phyloP scores from a whole-genome alignment of 2,113 vertebrate genomes.

The Jacana jacana region DNA sequence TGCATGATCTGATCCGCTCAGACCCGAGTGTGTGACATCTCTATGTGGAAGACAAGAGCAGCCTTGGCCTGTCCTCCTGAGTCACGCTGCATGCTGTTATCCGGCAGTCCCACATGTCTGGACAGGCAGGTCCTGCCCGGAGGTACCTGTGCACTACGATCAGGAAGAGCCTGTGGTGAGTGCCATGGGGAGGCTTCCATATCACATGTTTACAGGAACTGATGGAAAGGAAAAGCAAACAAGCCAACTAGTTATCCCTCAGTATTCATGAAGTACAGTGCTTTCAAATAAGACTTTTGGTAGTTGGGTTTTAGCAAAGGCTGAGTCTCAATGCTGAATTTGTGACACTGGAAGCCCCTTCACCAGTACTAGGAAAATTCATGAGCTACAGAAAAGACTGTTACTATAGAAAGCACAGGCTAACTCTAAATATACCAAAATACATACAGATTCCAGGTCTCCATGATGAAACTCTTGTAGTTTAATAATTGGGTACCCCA shows the following conservation, averaged over 20 bases:
- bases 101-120: accelerated
- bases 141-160: accelerated
- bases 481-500: neutral
- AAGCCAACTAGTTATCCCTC: neutral
- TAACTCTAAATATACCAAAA: neutral
- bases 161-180: accelerated
- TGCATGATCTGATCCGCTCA: neutral
- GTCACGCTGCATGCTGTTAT: neutral
- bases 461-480: neutral
- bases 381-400: neutral
- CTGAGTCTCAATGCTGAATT: neutral
- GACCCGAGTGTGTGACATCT: neutral
- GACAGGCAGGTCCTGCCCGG: neutral
- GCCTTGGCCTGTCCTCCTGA: neutral
- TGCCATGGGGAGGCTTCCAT: neutral
- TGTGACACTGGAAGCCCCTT: neutral
- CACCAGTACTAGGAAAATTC: too few species aligned
- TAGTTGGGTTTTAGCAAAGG: neutral
- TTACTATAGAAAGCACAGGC: neutral
- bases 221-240: neutral
- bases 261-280: neutral
- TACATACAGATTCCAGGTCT: neutral
- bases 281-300: neutral
- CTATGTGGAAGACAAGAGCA: neutral
- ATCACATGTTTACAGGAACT: neutral